Evolutionary conservation across 2,113 vertebrate species (phyloP).

Genomic region (Phycodurus eques): DNA sequence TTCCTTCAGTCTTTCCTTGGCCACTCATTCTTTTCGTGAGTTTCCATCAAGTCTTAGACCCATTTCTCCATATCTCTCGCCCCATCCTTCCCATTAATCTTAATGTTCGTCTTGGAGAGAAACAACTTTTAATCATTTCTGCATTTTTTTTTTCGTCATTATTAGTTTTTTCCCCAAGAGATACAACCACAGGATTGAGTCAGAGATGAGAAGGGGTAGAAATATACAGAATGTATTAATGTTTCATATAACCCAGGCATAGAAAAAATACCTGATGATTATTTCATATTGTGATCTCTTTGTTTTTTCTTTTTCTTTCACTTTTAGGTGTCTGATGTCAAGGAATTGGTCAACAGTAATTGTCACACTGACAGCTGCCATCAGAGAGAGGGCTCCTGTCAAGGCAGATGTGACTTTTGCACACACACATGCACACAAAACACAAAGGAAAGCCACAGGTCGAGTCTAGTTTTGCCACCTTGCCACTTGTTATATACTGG

Average conservation of each 20-base stretch:
- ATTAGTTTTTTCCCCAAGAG: constrained; percentile 45
- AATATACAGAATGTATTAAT: constrained; percentile 31
- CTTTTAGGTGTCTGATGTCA: constrained; percentile 17
- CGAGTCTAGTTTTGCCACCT: constrained; percentile 11
- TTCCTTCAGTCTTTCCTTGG: constrained; percentile 8
- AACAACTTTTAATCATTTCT: constrained; percentile 54
- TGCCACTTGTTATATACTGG: neutral
- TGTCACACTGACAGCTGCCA: constrained; percentile 19
- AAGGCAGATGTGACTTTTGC: neutral
- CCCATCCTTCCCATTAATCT: constrained; percentile 20
- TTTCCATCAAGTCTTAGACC: neutral
- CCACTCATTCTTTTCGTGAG: neutral
- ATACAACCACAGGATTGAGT: constrained; percentile 22
- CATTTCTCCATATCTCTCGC: constrained; percentile 1
- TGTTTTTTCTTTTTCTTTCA: neutral
- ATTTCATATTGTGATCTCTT: constrained; percentile 37
- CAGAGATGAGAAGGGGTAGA: constrained; percentile 11
- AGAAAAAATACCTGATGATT: constrained; percentile 26
- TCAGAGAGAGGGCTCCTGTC: neutral
- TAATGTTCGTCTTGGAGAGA: constrained; percentile 43
- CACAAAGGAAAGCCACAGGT: constrained; percentile 7
- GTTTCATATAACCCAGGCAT: constrained; percentile 33
- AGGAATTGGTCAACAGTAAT: constrained; percentile 18
- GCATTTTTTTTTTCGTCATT: constrained; percentile 35
- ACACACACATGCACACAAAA: neutral